phyloP scores from a whole-genome alignment of 2,797 vertebrate genomes.

The Pempheris klunzingeri region DNA sequence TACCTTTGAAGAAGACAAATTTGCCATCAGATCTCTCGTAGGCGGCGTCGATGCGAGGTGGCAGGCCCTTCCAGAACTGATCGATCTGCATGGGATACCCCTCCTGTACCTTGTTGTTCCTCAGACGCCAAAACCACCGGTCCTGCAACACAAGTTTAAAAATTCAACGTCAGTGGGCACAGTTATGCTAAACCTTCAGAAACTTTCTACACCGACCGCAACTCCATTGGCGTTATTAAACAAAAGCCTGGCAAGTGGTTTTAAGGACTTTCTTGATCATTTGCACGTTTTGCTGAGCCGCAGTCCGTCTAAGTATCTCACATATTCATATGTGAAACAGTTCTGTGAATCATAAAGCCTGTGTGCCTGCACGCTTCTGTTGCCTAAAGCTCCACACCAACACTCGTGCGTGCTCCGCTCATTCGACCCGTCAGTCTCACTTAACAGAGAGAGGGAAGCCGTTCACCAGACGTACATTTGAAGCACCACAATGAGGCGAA shows the following conservation, averaged over 20 bases:
- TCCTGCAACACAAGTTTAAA: constrained; percentile 79
- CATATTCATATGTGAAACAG: neutral
- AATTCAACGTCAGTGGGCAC: neutral
- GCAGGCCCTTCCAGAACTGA: constrained; percentile 98
- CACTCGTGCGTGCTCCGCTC: neutral
- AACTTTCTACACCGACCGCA: fast-evolving
- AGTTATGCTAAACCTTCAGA: neutral
- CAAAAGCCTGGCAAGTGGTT: neutral
- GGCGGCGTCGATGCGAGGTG: constrained; percentile 94
- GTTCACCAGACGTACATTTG: neutral
- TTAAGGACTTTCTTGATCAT: neutral
- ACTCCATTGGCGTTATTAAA: neutral
- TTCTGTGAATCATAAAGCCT: neutral
- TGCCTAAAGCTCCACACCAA: no score
- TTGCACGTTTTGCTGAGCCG: neutral
- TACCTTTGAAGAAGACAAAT: constrained; percentile 99
- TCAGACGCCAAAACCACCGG: constrained; percentile 98
- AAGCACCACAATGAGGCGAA: no score
- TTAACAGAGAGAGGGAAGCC: no score
- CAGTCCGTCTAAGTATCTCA: neutral
- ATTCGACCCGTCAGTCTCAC: no score
- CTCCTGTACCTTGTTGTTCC: constrained; percentile 97
- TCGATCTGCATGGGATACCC: constrained; percentile 99
- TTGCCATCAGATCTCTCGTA: constrained; percentile 97
- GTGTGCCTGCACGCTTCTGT: no score